Base-by-base conservation (phyloP, 2,797 vertebrate species). In the Taenioides sp. region DNA sequence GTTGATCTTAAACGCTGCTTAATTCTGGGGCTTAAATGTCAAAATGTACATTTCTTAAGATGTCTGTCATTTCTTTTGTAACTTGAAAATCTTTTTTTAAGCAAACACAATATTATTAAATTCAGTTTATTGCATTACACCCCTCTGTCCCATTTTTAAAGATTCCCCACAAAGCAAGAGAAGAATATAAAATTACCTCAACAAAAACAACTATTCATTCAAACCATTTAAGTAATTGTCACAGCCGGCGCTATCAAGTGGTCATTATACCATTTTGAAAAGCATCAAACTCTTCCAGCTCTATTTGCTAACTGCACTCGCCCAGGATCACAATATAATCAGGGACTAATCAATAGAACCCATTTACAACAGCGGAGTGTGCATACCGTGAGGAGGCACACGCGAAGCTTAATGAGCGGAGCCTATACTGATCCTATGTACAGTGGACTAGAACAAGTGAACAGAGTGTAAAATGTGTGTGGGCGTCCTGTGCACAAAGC, bases 401-500 rank as follows among this genome's bases (percentile, higher is more conserved):
- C 34, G 70, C 43, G 31, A 54, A 14, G 69, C 68, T 59, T 54
- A 59, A 69, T 23, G 5, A 40, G 22, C 70, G 16, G 54, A 60
- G 34, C 65, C 23, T 58, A 67, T 60, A 20, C 20, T 69, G 61
- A 65, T 37, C 34, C 34, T 50, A 50, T 34, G 25, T 76, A 37
- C 60, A 65, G 75, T 52, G 34, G 61, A 75, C 54, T 69, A 77
- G 80, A 72, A 77, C 75, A 82, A 86, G 76, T 80, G 78, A 71
- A 75, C 72, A 71, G 78, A 79, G 77, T 79, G 77, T 82, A 76
- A 76, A 84, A 74, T 66, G 23, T 1, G 76, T 1, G 86, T 83
- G 82, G 84, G 88, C 12, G 87, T 86, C 54, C 52, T 65, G 76
- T 76, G 83, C 87, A 86, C 79, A 84, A 77, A 75, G 82, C 73